phyloP scores from a whole-genome alignment of 2,797 vertebrate genomes.

The Leucoraja ocellata region DNA sequence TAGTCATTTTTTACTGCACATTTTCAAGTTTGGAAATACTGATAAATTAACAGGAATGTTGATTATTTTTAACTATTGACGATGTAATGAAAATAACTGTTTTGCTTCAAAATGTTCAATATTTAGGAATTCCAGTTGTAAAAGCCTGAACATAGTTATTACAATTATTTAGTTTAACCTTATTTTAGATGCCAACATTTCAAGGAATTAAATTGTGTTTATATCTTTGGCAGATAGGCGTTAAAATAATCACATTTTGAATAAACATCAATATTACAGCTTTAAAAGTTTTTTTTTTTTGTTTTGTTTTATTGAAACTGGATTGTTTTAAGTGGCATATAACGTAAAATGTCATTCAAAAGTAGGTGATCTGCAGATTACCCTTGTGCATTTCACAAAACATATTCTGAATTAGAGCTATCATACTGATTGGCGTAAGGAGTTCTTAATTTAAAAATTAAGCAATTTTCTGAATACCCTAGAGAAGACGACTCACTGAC shows the following conservation, averaged over 20 bases:
- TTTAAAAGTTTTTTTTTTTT: background rate
- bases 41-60: constrained; percentile 19
- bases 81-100: background rate
- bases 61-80: background rate
- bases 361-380: background rate
- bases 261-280: background rate
- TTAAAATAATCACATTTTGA: background rate
- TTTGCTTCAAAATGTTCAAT: background rate
- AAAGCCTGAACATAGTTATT: background rate
- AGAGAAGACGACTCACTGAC: background rate
- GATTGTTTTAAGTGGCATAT: background rate
- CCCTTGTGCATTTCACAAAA: background rate
- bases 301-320: background rate
- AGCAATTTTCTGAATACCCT: background rate
- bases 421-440: background rate
- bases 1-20: background rate
- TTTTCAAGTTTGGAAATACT: constrained; percentile 38
- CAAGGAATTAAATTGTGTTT: background rate
- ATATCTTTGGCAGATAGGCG: background rate
- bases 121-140: background rate
- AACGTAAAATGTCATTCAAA: background rate
- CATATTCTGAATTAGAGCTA: background rate
- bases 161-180: background rate
- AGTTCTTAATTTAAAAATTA: background rate
- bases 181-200: no score